Evolutionary conservation across 2,113 vertebrate genomes (phyloP), one percentile per base, ranked within the genome.

Genomic region (Cacatua alba): DNA sequence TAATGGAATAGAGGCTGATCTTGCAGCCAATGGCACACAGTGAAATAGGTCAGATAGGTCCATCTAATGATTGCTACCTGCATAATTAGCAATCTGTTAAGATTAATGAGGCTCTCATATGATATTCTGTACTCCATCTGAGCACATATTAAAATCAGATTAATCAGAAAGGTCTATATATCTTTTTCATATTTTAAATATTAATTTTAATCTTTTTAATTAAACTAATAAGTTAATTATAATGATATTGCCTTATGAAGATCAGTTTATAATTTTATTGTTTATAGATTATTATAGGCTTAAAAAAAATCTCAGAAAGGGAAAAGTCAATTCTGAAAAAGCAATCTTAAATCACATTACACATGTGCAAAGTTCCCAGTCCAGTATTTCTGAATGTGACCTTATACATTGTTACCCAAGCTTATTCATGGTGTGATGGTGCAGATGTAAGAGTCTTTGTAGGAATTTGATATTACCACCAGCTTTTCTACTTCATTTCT

Each of bases 131-230:
- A 84, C 83, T 91, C 82, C 88, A 82, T 79, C 57, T 41, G 41
- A 79, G 52, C 28, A 55, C 57, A 76, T 63, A 96, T 97, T 93
- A 96, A 92, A 93, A 92, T 75, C 48, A 82, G n/a, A 97, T 97
- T 76, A 86, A 95, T 96, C 94, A 91, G 35, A 88, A 60, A 84
- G 12, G 12, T 31, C 48, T 82, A 82, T 84, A 84, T 62, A 65
- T 72, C 55, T 71, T 81, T 31, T 89, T 82, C 24, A 33, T 88
- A 72, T 87, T 91, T 94, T 63, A 65, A 84, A 52, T 35, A 62
- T 59, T 20, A 96, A 84, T 37, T 37, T 37, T 37, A 37, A 37
- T 37, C 37, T 37, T 37, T 37, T 37, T 37, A 8, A 37, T 37
- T 37, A 37, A 37, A 37, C 35, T 37, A 37, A 37, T 82, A 72